Base-by-base conservation (phyloP, 2,888 invertebrate species). In the Drosophila neotestacea region DNA sequence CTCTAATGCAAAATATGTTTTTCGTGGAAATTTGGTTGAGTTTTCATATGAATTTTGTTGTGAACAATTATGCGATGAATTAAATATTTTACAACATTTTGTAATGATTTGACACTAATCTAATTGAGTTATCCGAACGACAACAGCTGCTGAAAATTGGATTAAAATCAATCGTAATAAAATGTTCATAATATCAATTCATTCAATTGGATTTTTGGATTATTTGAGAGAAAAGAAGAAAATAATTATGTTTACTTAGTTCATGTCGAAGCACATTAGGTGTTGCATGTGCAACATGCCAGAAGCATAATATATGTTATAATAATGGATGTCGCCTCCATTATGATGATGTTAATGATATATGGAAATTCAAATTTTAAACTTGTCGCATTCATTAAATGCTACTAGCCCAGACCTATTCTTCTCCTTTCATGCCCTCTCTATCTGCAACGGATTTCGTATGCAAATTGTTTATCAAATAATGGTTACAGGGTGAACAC, bases 321-420 rank as follows among this genome's bases (percentile, higher is more conserved):
- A 11, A 39, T 22, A 28, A 34, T 58, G 30, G 5, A 28, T 38
- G 22, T 42, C 38, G 28, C 10, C 56, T 47, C 36, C 11, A 30
- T 55, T 47, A 39, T 55, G 22, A 27, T 48, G 32, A 32, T 59
- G 47, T 27, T 56, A 32, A 22, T 56, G 51, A 51, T 47, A 47
- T 48, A 60, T 60, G 44, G 28, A 52, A 58, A 61, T 58, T 46
- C 34, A 72, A 44, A 61, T 71, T 61, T 63, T 63, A 58, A 61
- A 70, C 63, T 54, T 63, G 69, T 69, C 63, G 52, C 58, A 63
- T 48, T 70, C 51, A 52, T 52, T 69, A 62, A 62, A 30, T 56
- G 68, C 51, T 27, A 39, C 58, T 6, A 22, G 41, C 44, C 22
- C 11, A 22, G 11, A 39, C 4, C 13, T 6, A 11, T 30, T 39